Evolutionary conservation across 2,113 vertebrate species (phyloP).

Genomic region (Notothenia rossii): DNA sequence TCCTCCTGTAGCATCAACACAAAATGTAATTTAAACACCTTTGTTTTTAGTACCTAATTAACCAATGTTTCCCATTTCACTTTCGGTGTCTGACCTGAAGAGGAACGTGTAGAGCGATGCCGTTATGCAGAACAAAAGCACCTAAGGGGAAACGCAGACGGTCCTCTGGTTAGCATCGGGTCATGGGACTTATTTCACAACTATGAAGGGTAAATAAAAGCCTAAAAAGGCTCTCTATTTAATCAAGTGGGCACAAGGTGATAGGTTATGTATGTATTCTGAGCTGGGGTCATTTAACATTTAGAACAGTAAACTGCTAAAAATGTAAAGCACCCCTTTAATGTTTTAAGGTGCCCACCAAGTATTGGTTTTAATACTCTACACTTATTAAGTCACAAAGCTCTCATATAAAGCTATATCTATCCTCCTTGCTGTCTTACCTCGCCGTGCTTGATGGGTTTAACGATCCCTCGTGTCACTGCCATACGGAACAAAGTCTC

Average conservation of each 20-base stretch:
- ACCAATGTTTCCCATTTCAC: background rate
- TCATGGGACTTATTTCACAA: background rate
- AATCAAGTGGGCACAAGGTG: too few species aligned
- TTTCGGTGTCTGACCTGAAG: conserved; percentile 79
- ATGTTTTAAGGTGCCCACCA: too few species aligned
- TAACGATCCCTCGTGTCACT: conserved; percentile 81
- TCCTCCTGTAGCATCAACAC: conserved; percentile 86
- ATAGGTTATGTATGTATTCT: too few species aligned
- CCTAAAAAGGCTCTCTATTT: too few species aligned
- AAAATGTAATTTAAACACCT: background rate
- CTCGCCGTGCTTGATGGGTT: conserved; percentile 84
- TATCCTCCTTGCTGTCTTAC: conserved; percentile 56
- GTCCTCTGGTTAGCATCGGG: background rate
- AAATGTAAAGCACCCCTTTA: too few species aligned
- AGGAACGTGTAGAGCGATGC: conserved; percentile 85
- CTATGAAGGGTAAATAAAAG: too few species aligned
- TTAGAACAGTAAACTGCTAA: too few species aligned
- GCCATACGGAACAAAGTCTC: conserved; percentile 87
- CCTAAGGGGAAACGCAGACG: conserved; percentile 57
- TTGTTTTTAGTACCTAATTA: background rate
- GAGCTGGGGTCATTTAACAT: too few species aligned
- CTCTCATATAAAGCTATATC: background rate
- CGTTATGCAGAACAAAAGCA: conserved; percentile 85
- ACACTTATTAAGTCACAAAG: background rate
- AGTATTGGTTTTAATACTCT: too few species aligned